Percentiles rank a stretch among this genome's conserved stretches.
phyloP scores from a whole-genome alignment of 2,888 invertebrate species.

The Clepsis dumicolana region DNA sequence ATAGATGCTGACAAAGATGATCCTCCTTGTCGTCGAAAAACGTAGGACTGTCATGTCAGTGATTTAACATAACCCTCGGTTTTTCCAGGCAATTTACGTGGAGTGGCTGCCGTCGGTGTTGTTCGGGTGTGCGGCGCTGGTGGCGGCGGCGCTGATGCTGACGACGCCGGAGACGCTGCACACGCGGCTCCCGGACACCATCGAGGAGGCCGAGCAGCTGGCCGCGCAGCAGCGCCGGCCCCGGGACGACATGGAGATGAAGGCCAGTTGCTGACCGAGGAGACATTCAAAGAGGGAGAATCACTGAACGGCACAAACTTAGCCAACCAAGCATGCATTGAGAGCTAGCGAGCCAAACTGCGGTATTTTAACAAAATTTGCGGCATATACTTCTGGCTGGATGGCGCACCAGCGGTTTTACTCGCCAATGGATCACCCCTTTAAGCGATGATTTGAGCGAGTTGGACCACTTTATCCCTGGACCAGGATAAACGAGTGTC shows the following conservation, averaged over 20 bases:
- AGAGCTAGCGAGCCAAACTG: no score
- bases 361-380: no score
- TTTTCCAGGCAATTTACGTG: constrained; percentile 78
- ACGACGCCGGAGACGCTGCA: constrained; percentile 88
- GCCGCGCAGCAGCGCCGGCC: constrained; percentile 46
- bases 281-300: background rate
- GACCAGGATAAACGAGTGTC: no score
- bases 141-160: constrained; percentile 85
- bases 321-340: no score
- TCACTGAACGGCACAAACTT: no score
- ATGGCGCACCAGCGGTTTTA: no score
- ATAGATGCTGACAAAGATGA: no score
- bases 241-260: constrained; percentile 57
- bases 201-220: constrained; percentile 85
- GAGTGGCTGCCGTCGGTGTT: constrained; percentile 86
- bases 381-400: no score
- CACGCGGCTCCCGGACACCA: constrained; percentile 86
- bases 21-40: no score
- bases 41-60: background rate
- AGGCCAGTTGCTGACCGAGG: constrained; percentile 48
- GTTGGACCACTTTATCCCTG: no score
- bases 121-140: constrained; percentile 84
- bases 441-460: no score
- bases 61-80: background rate
- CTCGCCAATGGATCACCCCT: no score